Evolutionary conservation across 1,140 invertebrate genomes (phyloP).

Genomic region (Drosophila ogumai): DNA sequence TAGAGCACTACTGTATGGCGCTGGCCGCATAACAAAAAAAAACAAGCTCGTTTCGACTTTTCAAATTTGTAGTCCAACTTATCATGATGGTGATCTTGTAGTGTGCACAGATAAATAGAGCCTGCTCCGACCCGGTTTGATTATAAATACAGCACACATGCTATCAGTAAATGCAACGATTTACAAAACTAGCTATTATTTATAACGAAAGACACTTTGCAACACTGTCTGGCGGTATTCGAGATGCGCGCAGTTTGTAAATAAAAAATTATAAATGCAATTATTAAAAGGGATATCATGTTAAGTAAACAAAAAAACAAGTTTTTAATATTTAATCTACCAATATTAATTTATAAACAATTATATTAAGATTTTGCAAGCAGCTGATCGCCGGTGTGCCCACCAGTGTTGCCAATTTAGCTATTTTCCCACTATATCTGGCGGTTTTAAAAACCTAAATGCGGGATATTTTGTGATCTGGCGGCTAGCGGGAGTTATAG

Average conservation of each 20-base stretch:
- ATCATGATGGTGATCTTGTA: slow-evolving; percentile 19
- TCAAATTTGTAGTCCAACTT: slow-evolving; percentile 27
- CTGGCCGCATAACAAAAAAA: slow-evolving; percentile 3
- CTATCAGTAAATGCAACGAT: neutral
- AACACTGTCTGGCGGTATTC: neutral
- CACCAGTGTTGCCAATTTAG: too few relatives aligned
- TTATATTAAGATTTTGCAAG: too few relatives aligned
- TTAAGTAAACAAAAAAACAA: too few relatives aligned
- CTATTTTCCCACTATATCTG: too few relatives aligned
- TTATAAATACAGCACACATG: neutral
- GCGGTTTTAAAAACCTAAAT: too few relatives aligned
- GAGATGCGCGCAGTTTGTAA: neutral
- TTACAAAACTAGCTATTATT: neutral
- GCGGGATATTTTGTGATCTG: too few relatives aligned
- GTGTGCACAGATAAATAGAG: neutral
- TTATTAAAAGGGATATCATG: neutral
- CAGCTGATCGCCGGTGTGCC: too few relatives aligned
- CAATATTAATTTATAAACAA: too few relatives aligned
- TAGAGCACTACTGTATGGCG: slow-evolving; percentile 23
- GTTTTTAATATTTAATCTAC: too few relatives aligned
- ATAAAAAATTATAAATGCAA: too few relatives aligned
- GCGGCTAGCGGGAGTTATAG: too few relatives aligned
- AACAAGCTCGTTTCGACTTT: slow-evolving; percentile 11
- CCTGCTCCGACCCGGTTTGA: slow-evolving; percentile 11
- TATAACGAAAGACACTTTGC: neutral